A percentile compares a stretch with the other conserved stretches of the same genome.
Conservation (phyloP, 2,113 vertebrate genomes). For the Clupea harengus region DNA sequence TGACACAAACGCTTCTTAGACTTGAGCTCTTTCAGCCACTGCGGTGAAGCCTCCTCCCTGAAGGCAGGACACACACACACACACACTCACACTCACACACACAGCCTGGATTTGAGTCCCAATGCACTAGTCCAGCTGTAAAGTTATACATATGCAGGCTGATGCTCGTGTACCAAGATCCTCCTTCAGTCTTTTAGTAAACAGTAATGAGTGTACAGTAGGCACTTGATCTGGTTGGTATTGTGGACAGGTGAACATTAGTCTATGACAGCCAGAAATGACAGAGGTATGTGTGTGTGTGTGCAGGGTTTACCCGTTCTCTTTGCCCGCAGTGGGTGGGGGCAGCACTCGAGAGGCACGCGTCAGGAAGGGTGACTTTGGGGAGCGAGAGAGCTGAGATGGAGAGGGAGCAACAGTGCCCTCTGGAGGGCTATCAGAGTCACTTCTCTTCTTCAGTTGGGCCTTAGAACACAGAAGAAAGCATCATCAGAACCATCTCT, state of each 20-base stretch:
- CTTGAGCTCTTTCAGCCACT: constrained; percentile 94
- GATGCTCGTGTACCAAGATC: no score
- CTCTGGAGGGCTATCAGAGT: constrained; percentile 73
- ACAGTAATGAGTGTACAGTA: no score
- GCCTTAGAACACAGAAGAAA: constrained; percentile 65
- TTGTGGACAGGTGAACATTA: no score
- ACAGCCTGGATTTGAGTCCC: no score
- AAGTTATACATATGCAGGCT: no score
- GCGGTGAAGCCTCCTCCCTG: constrained; percentile 81
- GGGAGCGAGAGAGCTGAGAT: constrained; percentile 75
- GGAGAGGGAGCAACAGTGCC: constrained; percentile 46
- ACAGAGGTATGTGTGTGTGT: no score
- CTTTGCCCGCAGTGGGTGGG: constrained; percentile 74
- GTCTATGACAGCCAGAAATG: no score
- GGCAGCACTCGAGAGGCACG: constrained; percentile 83
- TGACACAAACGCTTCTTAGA: no score
- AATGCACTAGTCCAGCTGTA: no score
- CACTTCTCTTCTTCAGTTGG: constrained; percentile 84
- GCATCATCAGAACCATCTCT: neutral
- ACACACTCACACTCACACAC: neutral
- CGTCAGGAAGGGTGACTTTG: constrained; percentile 79
- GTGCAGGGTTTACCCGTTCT: constrained; percentile 77
- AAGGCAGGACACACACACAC: neutral
- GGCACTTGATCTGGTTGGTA: no score
- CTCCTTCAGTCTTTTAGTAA: no score